Evolutionary conservation across 2,797 vertebrate genomes (phyloP).

Genomic region (Chaunax sp.): DNA sequence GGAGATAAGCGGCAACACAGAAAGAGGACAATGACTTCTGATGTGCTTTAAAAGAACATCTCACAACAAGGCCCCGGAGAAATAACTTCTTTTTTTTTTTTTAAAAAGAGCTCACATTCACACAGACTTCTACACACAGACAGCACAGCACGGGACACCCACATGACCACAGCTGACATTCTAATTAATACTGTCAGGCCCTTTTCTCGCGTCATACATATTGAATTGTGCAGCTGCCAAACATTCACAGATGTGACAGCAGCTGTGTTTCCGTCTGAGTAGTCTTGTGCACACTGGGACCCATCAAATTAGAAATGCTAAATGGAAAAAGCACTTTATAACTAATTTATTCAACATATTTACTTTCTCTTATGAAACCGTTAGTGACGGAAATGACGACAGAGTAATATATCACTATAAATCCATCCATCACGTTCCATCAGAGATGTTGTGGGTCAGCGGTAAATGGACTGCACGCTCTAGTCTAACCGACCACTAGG

Average conservation of each 20-base stretch:
- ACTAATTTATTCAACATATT: slow-evolving; percentile 56
- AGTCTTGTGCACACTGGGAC: slow-evolving; percentile 39
- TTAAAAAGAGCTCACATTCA: neutral
- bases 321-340: slow-evolving; percentile 33
- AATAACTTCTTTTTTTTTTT: no score
- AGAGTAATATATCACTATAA: neutral
- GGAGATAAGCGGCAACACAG: slow-evolving; percentile 50
- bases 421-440: neutral
- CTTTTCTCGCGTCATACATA: slow-evolving; percentile 61
- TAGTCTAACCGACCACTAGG: no score
- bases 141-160: slow-evolving; percentile 27
- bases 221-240: slow-evolving; percentile 66
- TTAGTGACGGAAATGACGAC: slow-evolving; percentile 30
- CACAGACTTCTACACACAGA: neutral
- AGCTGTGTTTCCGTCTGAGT: slow-evolving; percentile 64
- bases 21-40: slow-evolving; percentile 50
- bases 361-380: slow-evolving; percentile 41
- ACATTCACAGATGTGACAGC: slow-evolving; percentile 69
- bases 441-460: neutral
- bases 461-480: no score
- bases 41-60: slow-evolving; percentile 60
- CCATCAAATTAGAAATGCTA: slow-evolving; percentile 48
- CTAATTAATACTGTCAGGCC: slow-evolving; percentile 60
- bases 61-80: slow-evolving; percentile 35
- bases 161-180: slow-evolving; percentile 63